Percentiles rank a stretch among this genome's conserved stretches.
phyloP scores from a whole-genome alignment of 2,888 invertebrate genomes.

The Apotomis betuletana region DNA sequence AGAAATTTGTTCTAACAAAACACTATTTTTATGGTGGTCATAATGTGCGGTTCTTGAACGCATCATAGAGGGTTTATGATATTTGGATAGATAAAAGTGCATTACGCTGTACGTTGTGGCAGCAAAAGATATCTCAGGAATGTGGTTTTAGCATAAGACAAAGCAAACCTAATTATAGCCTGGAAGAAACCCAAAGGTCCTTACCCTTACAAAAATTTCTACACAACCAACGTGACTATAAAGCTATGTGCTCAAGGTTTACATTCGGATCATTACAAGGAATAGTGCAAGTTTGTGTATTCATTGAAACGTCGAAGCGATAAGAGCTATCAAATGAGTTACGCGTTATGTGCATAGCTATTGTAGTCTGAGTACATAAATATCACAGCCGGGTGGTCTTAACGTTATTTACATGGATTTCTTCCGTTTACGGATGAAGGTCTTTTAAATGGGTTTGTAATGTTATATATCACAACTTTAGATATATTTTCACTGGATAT shows the following conservation, averaged over 20 bases:
- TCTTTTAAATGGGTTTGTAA: not conserved
- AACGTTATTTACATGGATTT: slow-evolving; percentile 10
- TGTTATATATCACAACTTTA: too few relatives aligned
- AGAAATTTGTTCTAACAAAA: too few relatives aligned
- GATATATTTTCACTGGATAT: too few relatives aligned
- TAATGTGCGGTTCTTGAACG: too few relatives aligned
- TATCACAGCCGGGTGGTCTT: slow-evolving; percentile 38
- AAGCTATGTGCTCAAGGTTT: not conserved
- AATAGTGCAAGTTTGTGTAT: slow-evolving; percentile 38
- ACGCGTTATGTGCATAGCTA: slow-evolving; percentile 42
- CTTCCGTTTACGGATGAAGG: not conserved
- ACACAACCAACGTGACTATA: slow-evolving; percentile 10
- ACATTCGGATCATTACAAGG: not conserved
- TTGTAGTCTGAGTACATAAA: slow-evolving; percentile 22
- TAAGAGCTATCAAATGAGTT: slow-evolving; percentile 47
- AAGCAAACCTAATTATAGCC: slow-evolving; percentile 33
- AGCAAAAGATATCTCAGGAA: slow-evolving; percentile 3
- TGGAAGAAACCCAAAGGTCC: slow-evolving; percentile 58
- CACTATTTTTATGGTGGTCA: too few relatives aligned
- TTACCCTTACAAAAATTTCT: slow-evolving; percentile 46
- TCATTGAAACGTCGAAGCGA: slow-evolving; percentile 52
- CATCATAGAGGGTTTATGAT: too few relatives aligned
- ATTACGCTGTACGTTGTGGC: too few relatives aligned
- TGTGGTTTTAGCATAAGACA: slow-evolving; percentile 21
- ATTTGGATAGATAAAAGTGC: too few relatives aligned